Evolutionary conservation across 2,113 vertebrate species (phyloP), one percentile per base, ranked within the genome.

Genomic region (Mesocricetus auratus): DNA sequence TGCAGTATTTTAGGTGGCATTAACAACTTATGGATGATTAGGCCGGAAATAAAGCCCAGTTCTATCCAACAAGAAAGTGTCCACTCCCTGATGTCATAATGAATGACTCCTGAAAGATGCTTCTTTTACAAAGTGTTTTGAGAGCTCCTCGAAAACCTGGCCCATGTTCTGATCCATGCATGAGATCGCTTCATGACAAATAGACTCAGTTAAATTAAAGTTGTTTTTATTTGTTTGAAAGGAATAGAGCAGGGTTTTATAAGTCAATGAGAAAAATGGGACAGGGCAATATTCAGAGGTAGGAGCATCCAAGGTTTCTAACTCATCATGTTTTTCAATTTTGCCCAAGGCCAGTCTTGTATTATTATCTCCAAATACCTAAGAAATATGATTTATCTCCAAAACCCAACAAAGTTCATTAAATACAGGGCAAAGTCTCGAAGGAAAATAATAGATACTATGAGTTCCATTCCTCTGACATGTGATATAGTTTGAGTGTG

Each of bases 341-440:
- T 93, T 97, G 73, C 86, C 89, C 81, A 92, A 86, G 71, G 91
- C 86, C 26, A 89, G 31, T 77, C 85, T 77, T 94, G 60, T 95
- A 78, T 95, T 86, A 94, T 79, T 90, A 88, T 75, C 66, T 94
- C 64, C 96, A 83, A 53, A 53, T 95, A 96, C 22, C 60, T 85
- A 83, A 87, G 87, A 94, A 89, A 79, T 96, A 89, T 95, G 74
- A 96, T 56, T 89, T 90, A 94, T 87, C 82, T 95, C 86, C 94
- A 95, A 92, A 92, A 97, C 79, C 17, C 86, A 86, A 82, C 47
- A 50, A 50, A 50, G 86, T 68, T 95, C 93, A 96, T 95, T 94
- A 97, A 96, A 95, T 79, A 96, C 62, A 89, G 73, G 86, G 96
- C 56, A 96, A 96, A 97, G 31, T 62, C 66, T 17, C 89, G 33